A percentile compares a stretch with the other conserved stretches of the same genome.
Evolutionary conservation across 1,140 invertebrate species (phyloP).

Genomic region (Plutomurus gul): DNA sequence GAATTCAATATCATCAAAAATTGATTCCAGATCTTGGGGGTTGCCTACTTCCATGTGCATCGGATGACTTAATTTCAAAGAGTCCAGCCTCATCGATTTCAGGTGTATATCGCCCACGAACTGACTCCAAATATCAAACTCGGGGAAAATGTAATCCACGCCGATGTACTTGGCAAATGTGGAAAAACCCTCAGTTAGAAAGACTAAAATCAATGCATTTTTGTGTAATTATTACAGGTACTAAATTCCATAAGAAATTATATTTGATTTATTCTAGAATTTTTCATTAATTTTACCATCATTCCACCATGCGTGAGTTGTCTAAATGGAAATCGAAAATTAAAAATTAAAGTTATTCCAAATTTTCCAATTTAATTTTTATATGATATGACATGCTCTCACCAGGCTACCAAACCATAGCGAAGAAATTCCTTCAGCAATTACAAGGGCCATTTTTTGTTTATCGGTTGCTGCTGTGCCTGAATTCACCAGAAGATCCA

Average conservation of each 20-base stretch:
- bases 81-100: constrained; percentile 61
- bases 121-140: constrained; percentile 60
- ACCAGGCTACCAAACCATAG: constrained; percentile 86
- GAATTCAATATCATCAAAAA: constrained; percentile 64
- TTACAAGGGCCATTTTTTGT: constrained; percentile 47
- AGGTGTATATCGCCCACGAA: constrained; percentile 58
- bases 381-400: background rate
- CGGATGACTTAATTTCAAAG: constrained; percentile 64
- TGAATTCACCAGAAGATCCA: background rate
- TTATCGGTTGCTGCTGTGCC: background rate
- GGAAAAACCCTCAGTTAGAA: constrained; percentile 62
- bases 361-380: background rate
- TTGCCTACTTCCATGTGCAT: constrained; percentile 62
- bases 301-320: background rate
- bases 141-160: constrained; percentile 56
- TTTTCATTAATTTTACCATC: background rate
- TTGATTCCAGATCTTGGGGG: constrained; percentile 63
- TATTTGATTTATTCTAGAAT: too few relatives aligned
- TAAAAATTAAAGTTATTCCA: background rate
- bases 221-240: too few relatives aligned
- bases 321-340: background rate
- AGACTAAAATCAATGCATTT: too few relatives aligned
- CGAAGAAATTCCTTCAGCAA: constrained; percentile 88
- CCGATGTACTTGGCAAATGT: constrained; percentile 57
- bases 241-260: too few relatives aligned